A percentile compares a stretch with the other conserved stretches of the same genome.
Evolutionary conservation across 2,888 invertebrate genomes (phyloP).

Genomic region (Cephus pulcher): DNA sequence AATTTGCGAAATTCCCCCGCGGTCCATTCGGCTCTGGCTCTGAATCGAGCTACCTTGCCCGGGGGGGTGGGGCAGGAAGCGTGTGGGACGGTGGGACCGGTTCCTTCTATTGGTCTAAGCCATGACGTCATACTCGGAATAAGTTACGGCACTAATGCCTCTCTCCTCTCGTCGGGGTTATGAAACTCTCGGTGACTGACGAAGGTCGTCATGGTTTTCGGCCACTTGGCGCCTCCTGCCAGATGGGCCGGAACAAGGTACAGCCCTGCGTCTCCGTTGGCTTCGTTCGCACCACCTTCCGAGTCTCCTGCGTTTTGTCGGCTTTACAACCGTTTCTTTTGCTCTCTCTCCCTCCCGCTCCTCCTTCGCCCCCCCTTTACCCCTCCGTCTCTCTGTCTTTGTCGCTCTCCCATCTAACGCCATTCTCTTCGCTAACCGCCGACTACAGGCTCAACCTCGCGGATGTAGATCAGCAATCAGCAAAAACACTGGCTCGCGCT

Average conservation of each 20-base stretch:
- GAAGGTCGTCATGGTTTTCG: conserved; percentile 12
- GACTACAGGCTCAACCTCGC: neutral
- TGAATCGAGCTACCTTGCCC: conserved; percentile 49
- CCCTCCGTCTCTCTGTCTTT: neutral
- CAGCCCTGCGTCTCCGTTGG: conserved; percentile 28
- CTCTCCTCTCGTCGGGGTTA: conserved; percentile 39
- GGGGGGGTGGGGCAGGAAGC: conserved; percentile 25
- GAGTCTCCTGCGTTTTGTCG: neutral
- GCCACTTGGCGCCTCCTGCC: neutral
- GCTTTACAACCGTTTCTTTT: neutral
- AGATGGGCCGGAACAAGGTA: neutral
- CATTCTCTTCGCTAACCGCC: neutral
- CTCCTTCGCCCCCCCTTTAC: neutral
- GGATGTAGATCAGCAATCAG: neutral
- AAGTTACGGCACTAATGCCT: conserved; percentile 46
- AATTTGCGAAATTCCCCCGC: neutral
- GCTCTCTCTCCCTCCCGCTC: neutral
- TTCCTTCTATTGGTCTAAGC: conserved; percentile 46
- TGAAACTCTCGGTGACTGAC: conserved; percentile 47
- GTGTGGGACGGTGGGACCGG: conserved; percentile 26
- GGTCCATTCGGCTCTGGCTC: neutral
- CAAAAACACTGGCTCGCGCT: neutral
- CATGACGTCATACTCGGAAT: conserved; percentile 58
- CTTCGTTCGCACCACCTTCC: conserved; percentile 6
- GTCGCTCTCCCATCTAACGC: neutral